Evolutionary conservation across 2,888 invertebrate species (phyloP), one percentile per base, ranked within the genome.

Genomic region (Ochlodes sylvanus): DNA sequence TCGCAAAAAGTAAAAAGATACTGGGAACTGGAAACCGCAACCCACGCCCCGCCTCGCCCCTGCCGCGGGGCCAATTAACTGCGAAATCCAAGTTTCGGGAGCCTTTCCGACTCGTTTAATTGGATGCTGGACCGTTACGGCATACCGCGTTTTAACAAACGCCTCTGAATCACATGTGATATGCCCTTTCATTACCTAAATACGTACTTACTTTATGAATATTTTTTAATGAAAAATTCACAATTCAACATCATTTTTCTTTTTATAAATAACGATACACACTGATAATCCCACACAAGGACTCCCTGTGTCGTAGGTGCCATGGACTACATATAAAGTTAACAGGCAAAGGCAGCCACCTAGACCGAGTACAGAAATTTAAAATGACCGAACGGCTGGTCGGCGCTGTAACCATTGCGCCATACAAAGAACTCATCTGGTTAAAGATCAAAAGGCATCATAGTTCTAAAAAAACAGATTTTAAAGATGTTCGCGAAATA

Each of bases 41-140:
- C 19, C 50, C 50, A 9, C 17, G 19, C 50, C 19, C 17, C 19
- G 50, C 50, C 12, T 10, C 50, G 1, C 9, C 19, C n/a, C 19
- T 58, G 44, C 38, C 55, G 21, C 17, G 32, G 52, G 63, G 70
- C 81, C 80, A 84, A 84, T 84, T 85, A 84, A 80, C 76, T 75
- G 78, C 74, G 73, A 71, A 76, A 77, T 78, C 75, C 80, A 84
- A 85, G 78, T 77, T 73, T 72, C 71, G 74, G 62, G 75, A 76
- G 75, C 74, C 69, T 77, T 77, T 72, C 66, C 70, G 69, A 50
- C 50, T 19, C 68, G 72, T 78, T 74, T 71, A 74, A 76, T 77
- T 76, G 76, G 69, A 61, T 55, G 56, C 15, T 17, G 69, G 61
- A 80, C 86, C 84, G 86, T 86, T 86, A 85, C 71, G 55, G 71